phyloP scores from a whole-genome alignment of 2,888 invertebrate genomes.

The Leptopilina myrica region DNA sequence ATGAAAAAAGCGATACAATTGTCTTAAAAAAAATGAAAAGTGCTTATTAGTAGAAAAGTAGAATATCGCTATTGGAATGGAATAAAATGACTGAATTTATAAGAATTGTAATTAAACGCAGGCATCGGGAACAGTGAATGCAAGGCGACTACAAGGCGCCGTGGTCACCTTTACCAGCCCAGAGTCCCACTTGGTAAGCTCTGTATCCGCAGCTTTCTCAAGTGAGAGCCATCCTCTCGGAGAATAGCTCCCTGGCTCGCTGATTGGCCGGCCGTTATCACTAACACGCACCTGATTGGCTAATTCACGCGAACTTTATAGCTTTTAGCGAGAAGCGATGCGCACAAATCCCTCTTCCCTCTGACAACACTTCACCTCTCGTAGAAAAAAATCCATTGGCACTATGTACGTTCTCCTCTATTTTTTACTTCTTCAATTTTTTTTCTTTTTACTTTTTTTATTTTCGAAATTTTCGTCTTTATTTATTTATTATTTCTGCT shows the following conservation, averaged over 20 bases:
- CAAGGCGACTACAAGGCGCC: conserved; percentile 75
- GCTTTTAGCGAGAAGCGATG: conserved; percentile 75
- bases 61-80: neutral
- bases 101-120: conserved; percentile 46
- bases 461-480: neutral
- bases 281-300: conserved; percentile 66
- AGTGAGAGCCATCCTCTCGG: conserved; percentile 58
- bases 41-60: conserved; percentile 22
- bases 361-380: conserved; percentile 57
- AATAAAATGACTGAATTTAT: conserved; percentile 24
- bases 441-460: conserved; percentile 1
- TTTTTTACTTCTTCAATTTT: neutral
- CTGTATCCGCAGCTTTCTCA: conserved; percentile 64
- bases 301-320: conserved; percentile 61
- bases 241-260: conserved; percentile 65
- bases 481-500: neutral
- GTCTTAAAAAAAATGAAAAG: neutral
- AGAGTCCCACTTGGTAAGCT: conserved; percentile 80
- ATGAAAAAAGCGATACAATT: neutral
- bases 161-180: conserved; percentile 81
- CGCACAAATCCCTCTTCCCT: conserved; percentile 68
- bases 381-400: conserved; percentile 52
- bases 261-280: conserved; percentile 68
- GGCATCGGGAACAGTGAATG: conserved; percentile 67
- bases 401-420: conserved; percentile 43